Base-by-base conservation (phyloP, 1,140 invertebrate genomes). In the Ptiloglossa arizonensis region DNA sequence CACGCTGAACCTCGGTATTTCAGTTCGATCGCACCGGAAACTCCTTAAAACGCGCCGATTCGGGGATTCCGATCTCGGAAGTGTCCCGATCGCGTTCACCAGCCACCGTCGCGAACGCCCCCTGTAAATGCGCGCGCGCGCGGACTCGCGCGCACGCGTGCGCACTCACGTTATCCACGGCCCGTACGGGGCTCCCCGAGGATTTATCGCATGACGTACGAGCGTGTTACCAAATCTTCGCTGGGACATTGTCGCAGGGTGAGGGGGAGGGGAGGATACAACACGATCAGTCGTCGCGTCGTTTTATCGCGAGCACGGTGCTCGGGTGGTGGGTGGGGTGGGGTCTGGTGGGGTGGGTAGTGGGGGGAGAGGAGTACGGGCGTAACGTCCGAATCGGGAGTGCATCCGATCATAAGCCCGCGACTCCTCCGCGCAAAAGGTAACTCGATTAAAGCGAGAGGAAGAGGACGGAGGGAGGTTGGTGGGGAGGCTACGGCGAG, bases 321-420 rank as follows among this genome's bases (percentile, higher is more conserved):
- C 13, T 15, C 32, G 19, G 52, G n/a, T n/a, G n/a, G n/a, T n/a
- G n/a, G n/a, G n/a, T n/a, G n/a, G n/a, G n/a, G n/a, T n/a, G n/a
- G n/a, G n/a, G n/a, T n/a, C n/a, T n/a, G n/a, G n/a, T n/a, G n/a
- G n/a, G n/a, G n/a, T n/a, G n/a, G n/a, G n/a, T n/a, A n/a, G n/a
- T n/a, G 29, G 41, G 41, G 32, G 24, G 41, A 24, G 41, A 22
- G 29, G n/a, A n/a, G n/a, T n/a, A n/a, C n/a, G n/a, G n/a, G 66
- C 63, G 59, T 46, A 54, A 83, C 29, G 66, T 75, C 82, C 71
- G 81, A 80, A 85, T 83, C 82, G 81, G 50, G 80, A 70, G 75
- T 79, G 83, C 81, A 83, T 83, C 76, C 81, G 84, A 81, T 87
- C 85, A 83, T 86, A 74, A 83, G 83, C 75, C n/a, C 68, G 79